Evolutionary conservation across 2,888 invertebrate genomes (phyloP), one percentile per base, ranked within the genome.

Genomic region (Acleris sparsana): DNA sequence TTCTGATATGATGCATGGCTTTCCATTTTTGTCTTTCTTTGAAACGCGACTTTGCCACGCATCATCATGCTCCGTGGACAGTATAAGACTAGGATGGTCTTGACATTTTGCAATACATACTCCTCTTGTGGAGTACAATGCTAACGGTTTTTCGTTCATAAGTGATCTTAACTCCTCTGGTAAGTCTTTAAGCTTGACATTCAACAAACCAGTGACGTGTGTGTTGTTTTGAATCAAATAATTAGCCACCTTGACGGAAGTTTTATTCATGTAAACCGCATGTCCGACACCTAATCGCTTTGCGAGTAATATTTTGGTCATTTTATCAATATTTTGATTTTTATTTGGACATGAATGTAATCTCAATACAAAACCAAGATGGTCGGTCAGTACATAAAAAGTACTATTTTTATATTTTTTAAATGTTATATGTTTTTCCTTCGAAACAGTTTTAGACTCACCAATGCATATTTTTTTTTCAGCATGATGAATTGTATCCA

Each of bases 11-110:
- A 65, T n/a, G 16, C 20, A 46, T 20, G 65, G 56, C 6, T 65
- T 65, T 3, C 33, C 43, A 3, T 65, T 65, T 20, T 22, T 33
- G 18, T 44, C 52, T 9, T 51, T 51, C 20, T 65, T 65, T 20
- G 25, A 33, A 22, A 22, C 20, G 29, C 60, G 53, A 33, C 33
- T 56, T 61, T 44, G 55, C 51, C 43, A 61, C 9, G 29, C 22
- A 13, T 61, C 65, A 2, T 61, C 51, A 22, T 65, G 51, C 33
- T 65, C 65, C 3, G 65, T 65, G 11, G 65, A 61, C n/a, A 65
- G n/a, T 33, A 49, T 60, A 17, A 56, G 16, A 13, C 44, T 43
- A 17, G 55, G 43, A 44, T 29, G 43, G 7, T 51, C 51, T 17
- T 60, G 55, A 43, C 51, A 65, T 65, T 61, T 65, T 11, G 55